These are phyloP conservation scores for Drosophila colorata DNA, from an alignment of 2,888 invertebrate genomes.

Conservation along the genomic window DNA sequence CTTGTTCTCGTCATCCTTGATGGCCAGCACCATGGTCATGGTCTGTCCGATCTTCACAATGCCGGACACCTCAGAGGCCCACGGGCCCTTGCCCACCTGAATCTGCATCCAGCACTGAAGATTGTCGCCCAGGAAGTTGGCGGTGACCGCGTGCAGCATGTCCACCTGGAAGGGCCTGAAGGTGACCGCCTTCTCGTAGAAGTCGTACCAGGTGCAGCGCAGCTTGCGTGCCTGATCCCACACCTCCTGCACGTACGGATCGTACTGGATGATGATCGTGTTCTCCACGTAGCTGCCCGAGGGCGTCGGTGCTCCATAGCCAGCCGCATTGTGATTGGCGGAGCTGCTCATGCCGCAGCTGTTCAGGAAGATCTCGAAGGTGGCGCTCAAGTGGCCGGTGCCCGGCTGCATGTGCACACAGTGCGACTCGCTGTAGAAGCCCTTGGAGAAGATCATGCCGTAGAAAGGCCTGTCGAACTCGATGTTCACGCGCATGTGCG, in stretches of 20 bases:
- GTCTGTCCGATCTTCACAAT: slow-evolving; percentile 98
- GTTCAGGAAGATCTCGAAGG: slow-evolving; percentile 96
- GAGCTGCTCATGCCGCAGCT: slow-evolving; percentile 97
- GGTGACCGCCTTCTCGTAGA: slow-evolving; percentile 97
- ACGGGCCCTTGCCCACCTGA: slow-evolving; percentile 97
- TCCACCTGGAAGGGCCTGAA: slow-evolving; percentile 98
- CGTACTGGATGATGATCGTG: slow-evolving; percentile 97
- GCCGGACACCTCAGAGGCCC: slow-evolving; percentile 98
- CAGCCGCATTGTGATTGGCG: slow-evolving; percentile 94
- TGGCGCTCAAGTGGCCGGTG: slow-evolving; percentile 95
- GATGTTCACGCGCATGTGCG: slow-evolving; percentile 97
- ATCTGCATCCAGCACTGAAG: slow-evolving; percentile 99
- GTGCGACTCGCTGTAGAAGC: slow-evolving; percentile 95
- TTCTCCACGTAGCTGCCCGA: slow-evolving; percentile 97
- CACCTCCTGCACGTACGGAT: slow-evolving; percentile 97
- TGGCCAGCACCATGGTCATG: slow-evolving; percentile 98
- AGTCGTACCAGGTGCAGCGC: slow-evolving; percentile 98
- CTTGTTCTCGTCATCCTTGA: slow-evolving; percentile 97
- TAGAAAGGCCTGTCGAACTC: slow-evolving; percentile 98
- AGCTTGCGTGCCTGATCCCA: slow-evolving; percentile 97
- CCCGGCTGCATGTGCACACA: slow-evolving; percentile 97
- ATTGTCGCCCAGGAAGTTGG: slow-evolving; percentile 97
- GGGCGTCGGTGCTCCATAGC: slow-evolving; percentile 94
- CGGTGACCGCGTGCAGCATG: slow-evolving; percentile 97
- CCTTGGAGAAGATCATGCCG: slow-evolving; percentile 98